Evolutionary conservation across 2,888 invertebrate species (phyloP).

Genomic region (Athalia circularis): DNA sequence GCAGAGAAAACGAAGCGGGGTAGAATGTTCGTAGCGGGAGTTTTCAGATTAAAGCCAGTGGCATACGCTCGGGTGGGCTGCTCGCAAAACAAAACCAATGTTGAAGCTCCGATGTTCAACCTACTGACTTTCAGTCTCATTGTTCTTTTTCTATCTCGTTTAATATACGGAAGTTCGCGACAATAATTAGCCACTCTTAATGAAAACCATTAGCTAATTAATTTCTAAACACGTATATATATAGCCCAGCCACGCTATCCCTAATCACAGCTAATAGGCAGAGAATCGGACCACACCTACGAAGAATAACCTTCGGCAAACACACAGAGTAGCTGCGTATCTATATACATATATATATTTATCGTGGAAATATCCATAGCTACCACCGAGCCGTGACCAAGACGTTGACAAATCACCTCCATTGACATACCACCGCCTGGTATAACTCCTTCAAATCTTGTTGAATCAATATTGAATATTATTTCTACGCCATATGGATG

Average conservation of each 20-base stretch:
- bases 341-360: not conserved
- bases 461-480: slow-evolving; percentile 64
- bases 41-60: slow-evolving; percentile 8
- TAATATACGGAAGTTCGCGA: slow-evolving; percentile 26
- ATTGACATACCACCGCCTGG: slow-evolving; percentile 40
- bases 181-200: slow-evolving; percentile 36
- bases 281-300: slow-evolving; percentile 38
- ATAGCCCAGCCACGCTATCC: slow-evolving; percentile 9
- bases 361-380: not conserved
- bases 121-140: not conserved
- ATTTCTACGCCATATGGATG: slow-evolving; percentile 54
- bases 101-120: not conserved
- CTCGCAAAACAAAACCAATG: slow-evolving; percentile 6
- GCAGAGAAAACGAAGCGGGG: not conserved
- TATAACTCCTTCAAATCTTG: slow-evolving; percentile 55
- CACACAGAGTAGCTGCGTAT: not conserved
- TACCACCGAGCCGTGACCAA: slow-evolving; percentile 31
- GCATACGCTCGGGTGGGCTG: not conserved
- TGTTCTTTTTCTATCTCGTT: not conserved
- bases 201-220: slow-evolving; percentile 42
- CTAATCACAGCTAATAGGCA: slow-evolving; percentile 34
- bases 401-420: slow-evolving; percentile 45
- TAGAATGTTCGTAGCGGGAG: not conserved
- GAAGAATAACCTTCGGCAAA: too few species aligned
- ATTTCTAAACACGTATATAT: slow-evolving; percentile 7